Percentiles rank a stretch among this genome's conserved stretches.
These are phyloP conservation scores for Hippocampus mohnikei DNA, from an alignment of 2,113 vertebrate genomes.

Conservation along the genomic window DNA sequence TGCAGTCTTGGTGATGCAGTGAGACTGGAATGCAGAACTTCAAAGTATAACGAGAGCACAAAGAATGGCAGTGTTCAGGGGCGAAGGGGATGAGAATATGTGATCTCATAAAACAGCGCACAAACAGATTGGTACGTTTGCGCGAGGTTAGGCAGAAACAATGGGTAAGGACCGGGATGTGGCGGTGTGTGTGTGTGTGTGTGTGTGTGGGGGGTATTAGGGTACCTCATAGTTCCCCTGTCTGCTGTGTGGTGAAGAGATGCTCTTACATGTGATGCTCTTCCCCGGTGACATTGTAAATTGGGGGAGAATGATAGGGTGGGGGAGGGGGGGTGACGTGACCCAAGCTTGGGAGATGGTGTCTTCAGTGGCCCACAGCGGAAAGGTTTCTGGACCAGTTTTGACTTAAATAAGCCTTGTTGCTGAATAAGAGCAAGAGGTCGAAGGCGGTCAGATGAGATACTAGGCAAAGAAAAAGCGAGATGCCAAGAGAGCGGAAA, in stretches of 20 bases:
- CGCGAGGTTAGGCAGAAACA: conserved; percentile 34
- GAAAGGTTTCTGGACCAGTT: conserved; percentile 47
- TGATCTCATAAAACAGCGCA: conserved; percentile 68
- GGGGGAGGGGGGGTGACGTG: conserved; percentile 25
- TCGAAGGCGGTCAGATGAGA: conserved; percentile 11
- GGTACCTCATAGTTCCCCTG: conserved; percentile 42
- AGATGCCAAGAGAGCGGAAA: conserved; percentile 67
- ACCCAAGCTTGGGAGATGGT: conserved; percentile 31
- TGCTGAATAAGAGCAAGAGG: conserved; percentile 43
- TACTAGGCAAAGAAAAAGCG: conserved; percentile 28
- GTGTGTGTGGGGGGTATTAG: conserved; percentile 39
- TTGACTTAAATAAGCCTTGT: conserved; percentile 57
- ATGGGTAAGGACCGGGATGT: conserved; percentile 35
- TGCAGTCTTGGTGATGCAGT: conserved; percentile 65
- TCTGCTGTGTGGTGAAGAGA: conserved; percentile 34
- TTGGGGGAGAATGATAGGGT: conserved; percentile 32
- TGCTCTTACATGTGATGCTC: conserved; percentile 50
- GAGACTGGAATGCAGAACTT: conserved; percentile 70
- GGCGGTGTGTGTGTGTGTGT: conserved; percentile 44
- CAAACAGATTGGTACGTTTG: conserved; percentile 61
- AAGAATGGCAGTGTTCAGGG: conserved; percentile 60
- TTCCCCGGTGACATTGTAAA: conserved; percentile 46
- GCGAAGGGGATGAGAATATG: conserved; percentile 49
- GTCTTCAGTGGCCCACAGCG: conserved; percentile 33
- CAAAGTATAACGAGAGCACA: conserved; percentile 63